Conservation (phyloP, 2,888 invertebrate species). For the Drosophila nr. perissopoda region DNA sequence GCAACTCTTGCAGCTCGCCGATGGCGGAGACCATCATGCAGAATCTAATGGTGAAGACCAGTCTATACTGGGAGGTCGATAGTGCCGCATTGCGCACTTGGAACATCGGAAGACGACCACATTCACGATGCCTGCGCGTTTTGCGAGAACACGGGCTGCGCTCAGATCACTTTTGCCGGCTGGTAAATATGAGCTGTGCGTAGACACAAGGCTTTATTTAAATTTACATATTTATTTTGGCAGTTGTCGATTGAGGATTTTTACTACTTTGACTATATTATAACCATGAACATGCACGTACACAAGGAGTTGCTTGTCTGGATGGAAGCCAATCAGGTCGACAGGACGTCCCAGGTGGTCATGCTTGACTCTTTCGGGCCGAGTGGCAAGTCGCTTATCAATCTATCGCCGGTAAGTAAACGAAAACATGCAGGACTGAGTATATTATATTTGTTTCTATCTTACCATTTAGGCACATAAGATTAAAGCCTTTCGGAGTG, state of each 20-base stretch:
- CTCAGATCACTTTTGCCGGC: slow-evolving; percentile 88
- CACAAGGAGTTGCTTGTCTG: slow-evolving; percentile 65
- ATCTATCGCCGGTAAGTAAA: slow-evolving; percentile 55
- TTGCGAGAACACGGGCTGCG: slow-evolving; percentile 87
- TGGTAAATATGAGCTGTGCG: slow-evolving; percentile 67
- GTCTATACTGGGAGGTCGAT: slow-evolving; percentile 90
- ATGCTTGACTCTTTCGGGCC: slow-evolving; percentile 40
- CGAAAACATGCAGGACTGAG: background rate
- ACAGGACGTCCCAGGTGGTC: slow-evolving; percentile 16
- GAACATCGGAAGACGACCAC: slow-evolving; percentile 93
- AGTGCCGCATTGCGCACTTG: slow-evolving; percentile 94
- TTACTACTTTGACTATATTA: slow-evolving; percentile 91
- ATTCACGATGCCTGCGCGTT: slow-evolving; percentile 87
- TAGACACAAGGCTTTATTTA: background rate
- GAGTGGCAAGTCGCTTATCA: slow-evolving; percentile 26
- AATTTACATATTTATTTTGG: background rate
- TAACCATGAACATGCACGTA: slow-evolving; percentile 93
- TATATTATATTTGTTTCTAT: background rate
- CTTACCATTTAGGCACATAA: slow-evolving; percentile 47
- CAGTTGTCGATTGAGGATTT: slow-evolving; percentile 91
- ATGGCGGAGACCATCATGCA: slow-evolving; percentile 96
- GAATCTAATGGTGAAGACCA: slow-evolving; percentile 81
- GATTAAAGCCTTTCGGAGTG: slow-evolving; percentile 56
- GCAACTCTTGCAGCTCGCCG: slow-evolving; percentile 97
- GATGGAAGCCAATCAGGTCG: slow-evolving; percentile 33